Conservation (phyloP, 2,797 vertebrate genomes). For the Dicrostonyx torquatus region DNA sequence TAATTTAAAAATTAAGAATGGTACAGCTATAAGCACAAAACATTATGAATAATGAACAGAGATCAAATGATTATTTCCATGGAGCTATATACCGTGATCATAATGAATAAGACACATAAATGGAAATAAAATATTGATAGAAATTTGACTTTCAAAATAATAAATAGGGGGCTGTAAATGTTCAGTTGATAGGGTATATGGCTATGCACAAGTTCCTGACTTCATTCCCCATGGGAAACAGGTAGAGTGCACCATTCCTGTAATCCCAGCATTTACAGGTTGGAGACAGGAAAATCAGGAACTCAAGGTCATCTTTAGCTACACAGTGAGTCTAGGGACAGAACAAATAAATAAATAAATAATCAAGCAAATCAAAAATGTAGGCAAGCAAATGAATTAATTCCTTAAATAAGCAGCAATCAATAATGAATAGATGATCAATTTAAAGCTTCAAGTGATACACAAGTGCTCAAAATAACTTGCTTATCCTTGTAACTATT, state of each 20-base stretch:
- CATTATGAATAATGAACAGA: not conserved
- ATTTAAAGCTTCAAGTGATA: not conserved
- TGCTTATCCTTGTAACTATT: not conserved
- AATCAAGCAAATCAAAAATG: not conserved
- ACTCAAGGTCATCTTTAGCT: not conserved
- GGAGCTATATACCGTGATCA: not conserved
- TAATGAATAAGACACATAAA: not conserved
- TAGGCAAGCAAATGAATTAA: not conserved
- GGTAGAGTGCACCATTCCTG: not conserved
- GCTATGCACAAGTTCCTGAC: not conserved
- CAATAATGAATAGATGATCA: not conserved
- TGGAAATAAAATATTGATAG: not conserved
- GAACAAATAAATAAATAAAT: not conserved
- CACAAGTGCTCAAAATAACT: not conserved
- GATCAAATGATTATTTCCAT: not conserved
- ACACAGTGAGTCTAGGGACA: not conserved
- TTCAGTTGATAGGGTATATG: not conserved
- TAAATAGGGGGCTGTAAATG: not conserved
- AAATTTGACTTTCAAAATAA: constrained; percentile 49
- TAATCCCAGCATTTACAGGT: not conserved
- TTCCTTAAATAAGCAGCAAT: not conserved
- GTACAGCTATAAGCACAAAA: not conserved
- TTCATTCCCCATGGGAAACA: no score
- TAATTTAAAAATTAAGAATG: not conserved
- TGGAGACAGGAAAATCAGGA: not conserved